Evolutionary conservation across 2,113 vertebrate genomes (phyloP).

Genomic region (Pavo muticus): DNA sequence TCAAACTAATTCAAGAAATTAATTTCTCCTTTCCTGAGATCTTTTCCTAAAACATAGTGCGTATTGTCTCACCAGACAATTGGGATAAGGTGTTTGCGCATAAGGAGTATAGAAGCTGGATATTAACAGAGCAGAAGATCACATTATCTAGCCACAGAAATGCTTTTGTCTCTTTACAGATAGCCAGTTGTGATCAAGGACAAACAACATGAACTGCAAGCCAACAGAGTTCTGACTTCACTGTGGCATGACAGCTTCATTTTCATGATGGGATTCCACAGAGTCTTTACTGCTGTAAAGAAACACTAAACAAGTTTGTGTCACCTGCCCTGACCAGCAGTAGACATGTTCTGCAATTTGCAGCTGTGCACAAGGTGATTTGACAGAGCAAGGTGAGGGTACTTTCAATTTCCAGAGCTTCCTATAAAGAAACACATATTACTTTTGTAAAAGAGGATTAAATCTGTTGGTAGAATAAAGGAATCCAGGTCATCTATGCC

Average conservation of each 20-base stretch:
- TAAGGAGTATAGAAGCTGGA: not conserved
- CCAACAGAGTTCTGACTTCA: not conserved
- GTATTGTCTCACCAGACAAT: not conserved
- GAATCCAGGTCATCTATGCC: not conserved
- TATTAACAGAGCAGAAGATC: not conserved
- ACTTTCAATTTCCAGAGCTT: not conserved
- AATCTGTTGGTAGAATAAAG: constrained; percentile 15
- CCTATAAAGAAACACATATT: not conserved
- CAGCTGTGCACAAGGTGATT: not conserved
- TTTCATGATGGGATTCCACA: not conserved
- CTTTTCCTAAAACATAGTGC: not conserved
- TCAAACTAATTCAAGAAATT: not conserved
- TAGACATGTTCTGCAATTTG: not conserved
- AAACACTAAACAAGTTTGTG: not conserved
- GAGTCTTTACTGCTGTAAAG: not conserved
- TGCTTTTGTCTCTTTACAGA: not conserved
- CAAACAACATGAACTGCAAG: not conserved
- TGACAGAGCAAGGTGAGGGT: not conserved
- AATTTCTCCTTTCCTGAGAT: not conserved
- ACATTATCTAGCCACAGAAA: not conserved
- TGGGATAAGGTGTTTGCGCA: not conserved
- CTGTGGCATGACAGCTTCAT: not conserved
- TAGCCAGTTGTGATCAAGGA: constrained; percentile 4
- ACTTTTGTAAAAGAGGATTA: not conserved
- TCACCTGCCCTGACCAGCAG: not conserved